Base-by-base conservation (phyloP, 2,113 vertebrate genomes). In the Morone chrysops region DNA sequence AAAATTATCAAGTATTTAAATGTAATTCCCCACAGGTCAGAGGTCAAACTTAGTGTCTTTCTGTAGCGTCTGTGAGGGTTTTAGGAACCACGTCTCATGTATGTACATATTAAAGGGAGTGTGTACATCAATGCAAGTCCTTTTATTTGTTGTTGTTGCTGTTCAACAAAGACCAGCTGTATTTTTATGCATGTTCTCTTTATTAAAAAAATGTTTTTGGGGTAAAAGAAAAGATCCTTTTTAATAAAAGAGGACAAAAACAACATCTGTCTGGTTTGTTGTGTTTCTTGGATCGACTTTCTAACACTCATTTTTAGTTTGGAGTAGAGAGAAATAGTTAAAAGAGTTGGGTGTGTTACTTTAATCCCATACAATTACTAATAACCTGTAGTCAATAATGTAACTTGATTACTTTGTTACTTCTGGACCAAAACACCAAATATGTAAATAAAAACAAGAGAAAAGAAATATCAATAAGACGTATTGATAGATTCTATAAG, bases 131-230 rank as follows among this genome's bases (percentile, higher is more conserved):
- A 9, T 75, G 78, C 43, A 74, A 56, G 62, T 70, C 51, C 61
- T 41, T 41, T 71, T 71, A 13, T 47, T 47, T 31, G 31, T 31
- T 31, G 31, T 20, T 83, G 59, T 78, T 75, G 85, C 62, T 68
- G 73, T 80, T 71, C 8, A 4, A 41, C 18, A 31, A 70, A 75
- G 59, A 74, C 75, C 70, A 17, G 62, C 50, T 88, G 81, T 79
- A 81, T 90, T 83, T 92, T 61, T 81, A 76, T 90, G 86, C 85
- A 89, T 92, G 87, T 89, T 72, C n/a, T 81, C 61, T 89, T 88
- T 80, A 41, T 74, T 79, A 57, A 90, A 84, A 63, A 84, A 66
- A 65, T 75, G 76, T 78, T 91, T 31, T 90, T 82, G 62, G 75
- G 80, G 16, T 63, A 3, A 83, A 82, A 54, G 22, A 65, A 71